These are phyloP conservation scores for Drosophila cracens DNA, from an alignment of 2,888 invertebrate genomes.

Conservation along the genomic window DNA sequence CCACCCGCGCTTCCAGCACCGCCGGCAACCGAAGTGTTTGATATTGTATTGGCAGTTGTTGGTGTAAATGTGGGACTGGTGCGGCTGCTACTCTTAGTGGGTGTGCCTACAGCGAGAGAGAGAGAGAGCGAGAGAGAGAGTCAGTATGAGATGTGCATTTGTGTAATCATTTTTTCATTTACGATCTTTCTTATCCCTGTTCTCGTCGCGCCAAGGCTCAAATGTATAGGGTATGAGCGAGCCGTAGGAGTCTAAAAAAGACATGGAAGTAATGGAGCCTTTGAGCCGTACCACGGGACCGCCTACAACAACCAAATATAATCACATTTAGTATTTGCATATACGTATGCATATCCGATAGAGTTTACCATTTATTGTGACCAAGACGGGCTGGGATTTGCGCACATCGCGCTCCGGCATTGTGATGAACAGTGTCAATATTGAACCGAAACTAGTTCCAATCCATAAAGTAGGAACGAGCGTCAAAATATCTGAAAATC, in stretches of 20 bases:
- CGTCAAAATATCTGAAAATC: slow-evolving; percentile 91
- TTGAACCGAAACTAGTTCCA: slow-evolving; percentile 98
- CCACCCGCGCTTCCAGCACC: slow-evolving; percentile 41
- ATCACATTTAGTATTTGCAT: background rate
- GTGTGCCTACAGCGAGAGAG: slow-evolving; percentile 85
- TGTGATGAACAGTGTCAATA: slow-evolving; percentile 95
- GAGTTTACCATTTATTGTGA: slow-evolving; percentile 93
- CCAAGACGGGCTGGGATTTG: slow-evolving; percentile 93
- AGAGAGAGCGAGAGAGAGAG: background rate
- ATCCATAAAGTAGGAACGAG: slow-evolving; percentile 97
- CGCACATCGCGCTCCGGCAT: slow-evolving; percentile 92
- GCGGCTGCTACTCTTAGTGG: slow-evolving; percentile 90
- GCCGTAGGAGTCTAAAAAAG: slow-evolving; percentile 98
- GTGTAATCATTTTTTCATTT: slow-evolving; percentile 43
- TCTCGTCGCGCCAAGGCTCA: slow-evolving; percentile 97
- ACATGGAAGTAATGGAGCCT: slow-evolving; percentile 96
- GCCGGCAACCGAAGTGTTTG: slow-evolving; percentile 76
- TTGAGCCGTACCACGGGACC: slow-evolving; percentile 98
- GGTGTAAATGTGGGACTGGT: slow-evolving; percentile 91
- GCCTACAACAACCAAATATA: slow-evolving; percentile 87
- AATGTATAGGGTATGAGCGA: slow-evolving; percentile 95
- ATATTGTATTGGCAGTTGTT: slow-evolving; percentile 84
- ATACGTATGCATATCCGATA: background rate
- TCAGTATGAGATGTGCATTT: background rate
- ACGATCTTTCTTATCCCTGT: slow-evolving; percentile 85